phyloP scores from a whole-genome alignment of 2,113 vertebrate genomes.

The Pseudorectes ferrugineus region DNA sequence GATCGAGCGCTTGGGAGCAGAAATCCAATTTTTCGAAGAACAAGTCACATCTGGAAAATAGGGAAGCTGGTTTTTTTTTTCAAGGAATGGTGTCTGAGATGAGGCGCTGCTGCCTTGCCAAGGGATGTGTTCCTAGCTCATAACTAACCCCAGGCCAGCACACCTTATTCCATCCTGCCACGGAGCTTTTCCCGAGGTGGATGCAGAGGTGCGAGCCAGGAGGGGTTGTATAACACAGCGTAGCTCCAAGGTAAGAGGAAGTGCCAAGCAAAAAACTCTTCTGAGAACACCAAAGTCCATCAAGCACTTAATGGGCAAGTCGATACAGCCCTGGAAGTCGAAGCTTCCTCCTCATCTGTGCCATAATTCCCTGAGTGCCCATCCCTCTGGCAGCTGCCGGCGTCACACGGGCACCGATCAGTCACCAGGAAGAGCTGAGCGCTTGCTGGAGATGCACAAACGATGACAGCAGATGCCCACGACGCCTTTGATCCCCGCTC shows the following conservation, averaged over 20 bases:
- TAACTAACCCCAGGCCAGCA: not conserved
- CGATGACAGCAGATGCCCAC: not conserved
- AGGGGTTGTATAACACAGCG: not conserved
- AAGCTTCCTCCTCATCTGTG: not conserved
- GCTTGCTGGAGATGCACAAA: not conserved
- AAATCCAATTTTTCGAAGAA: not conserved
- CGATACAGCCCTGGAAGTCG: not conserved
- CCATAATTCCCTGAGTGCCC: not conserved
- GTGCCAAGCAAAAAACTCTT: not conserved
- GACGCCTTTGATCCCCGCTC: not conserved
- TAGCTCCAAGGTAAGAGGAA: not conserved
- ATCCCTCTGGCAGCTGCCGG: not conserved
- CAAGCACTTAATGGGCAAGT: not conserved
- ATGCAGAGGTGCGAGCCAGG: not conserved
- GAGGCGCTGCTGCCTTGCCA: not conserved
- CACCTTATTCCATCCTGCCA: not conserved
- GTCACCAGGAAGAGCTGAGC: not conserved
- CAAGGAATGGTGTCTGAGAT: not conserved
- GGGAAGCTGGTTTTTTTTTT: not conserved
- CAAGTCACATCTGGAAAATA: not conserved
- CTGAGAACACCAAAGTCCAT: not conserved
- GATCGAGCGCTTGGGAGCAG: not conserved
- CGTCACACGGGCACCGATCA: rapidly evolving
- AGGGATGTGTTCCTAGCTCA: not conserved
- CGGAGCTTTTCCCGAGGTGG: not conserved